A percentile compares a stretch with the other conserved stretches of the same genome.
phyloP scores from a whole-genome alignment of 1,140 invertebrate genomes.

The Carposina sasakii region DNA sequence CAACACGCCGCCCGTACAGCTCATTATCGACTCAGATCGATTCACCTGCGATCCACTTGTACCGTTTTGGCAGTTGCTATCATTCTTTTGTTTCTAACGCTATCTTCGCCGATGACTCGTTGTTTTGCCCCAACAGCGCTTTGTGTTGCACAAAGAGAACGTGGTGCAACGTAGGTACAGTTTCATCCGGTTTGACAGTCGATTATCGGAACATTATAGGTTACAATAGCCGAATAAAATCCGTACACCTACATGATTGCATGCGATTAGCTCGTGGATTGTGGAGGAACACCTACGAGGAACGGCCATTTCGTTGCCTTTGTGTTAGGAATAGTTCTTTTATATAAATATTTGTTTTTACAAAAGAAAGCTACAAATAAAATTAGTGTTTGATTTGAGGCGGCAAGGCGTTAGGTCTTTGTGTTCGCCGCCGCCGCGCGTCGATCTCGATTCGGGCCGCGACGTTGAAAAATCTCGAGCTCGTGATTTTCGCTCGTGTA shows the following conservation, averaged over 20 bases:
- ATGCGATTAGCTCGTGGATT: too few species aligned
- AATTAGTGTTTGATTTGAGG: constrained; percentile 54
- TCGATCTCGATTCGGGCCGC: constrained; percentile 45
- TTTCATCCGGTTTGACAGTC: too few species aligned
- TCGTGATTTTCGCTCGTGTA: constrained; percentile 66
- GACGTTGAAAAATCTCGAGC: constrained; percentile 65
- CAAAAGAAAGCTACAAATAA: constrained; percentile 38
- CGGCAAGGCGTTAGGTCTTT: constrained; percentile 57
- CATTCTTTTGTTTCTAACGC: constrained; percentile 62
- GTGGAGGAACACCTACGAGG: too few species aligned
- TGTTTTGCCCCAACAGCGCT: too few species aligned
- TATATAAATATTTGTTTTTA: too few species aligned
- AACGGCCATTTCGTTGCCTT: too few species aligned
- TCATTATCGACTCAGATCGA: background rate
- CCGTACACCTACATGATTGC: too few species aligned
- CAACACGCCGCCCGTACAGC: constrained; percentile 47
- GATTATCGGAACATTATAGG: too few species aligned
- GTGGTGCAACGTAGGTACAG: too few species aligned
- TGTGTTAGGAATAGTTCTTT: too few species aligned
- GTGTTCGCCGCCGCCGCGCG: constrained; percentile 41
- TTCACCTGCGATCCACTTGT: constrained; percentile 48
- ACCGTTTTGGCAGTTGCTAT: constrained; percentile 59
- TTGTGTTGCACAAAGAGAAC: too few species aligned
- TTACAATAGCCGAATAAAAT: too few species aligned
- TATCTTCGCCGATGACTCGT: constrained; percentile 48